Evolutionary conservation across 2,113 vertebrate species (phyloP), one percentile per base, ranked within the genome.

Genomic region (Callipepla squamata): DNA sequence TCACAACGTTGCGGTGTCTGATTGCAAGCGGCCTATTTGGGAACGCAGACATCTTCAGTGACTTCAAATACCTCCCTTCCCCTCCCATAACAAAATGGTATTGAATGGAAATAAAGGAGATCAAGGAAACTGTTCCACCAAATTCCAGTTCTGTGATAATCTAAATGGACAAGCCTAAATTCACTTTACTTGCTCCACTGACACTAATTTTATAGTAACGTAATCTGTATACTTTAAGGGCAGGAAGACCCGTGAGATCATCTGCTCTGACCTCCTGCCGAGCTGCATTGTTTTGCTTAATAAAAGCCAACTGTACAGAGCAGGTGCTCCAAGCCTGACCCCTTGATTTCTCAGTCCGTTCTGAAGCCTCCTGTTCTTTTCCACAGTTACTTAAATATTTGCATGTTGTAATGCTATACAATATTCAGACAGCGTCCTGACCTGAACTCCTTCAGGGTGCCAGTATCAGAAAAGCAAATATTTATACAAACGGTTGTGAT

Each of bases 401-500:
- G 57, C 25, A 45, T 85, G 59, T 75, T 94, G 80, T 76, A 93
- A 73, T 61, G 61, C 66, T 80, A 30, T 80, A 88, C 65, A 93
- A 83, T 68, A 94, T 36, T 66, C 76, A 95, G 92, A 92, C 53
- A 42, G 70, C 70, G 84, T 86, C 93, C 94, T 95, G 89, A 85
- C 59, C 89, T 94, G 93, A 96, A 97, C 92, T 90, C 82, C 69
- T 94, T 92, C 72, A 81, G 83, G 36, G 73, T 95, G 93, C 79
- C 87, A 82, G 69, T 87, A 89, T 92, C 94, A 93, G 87, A 89
- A 87, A 94, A 94, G 77, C 73, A 96, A 97, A 95, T 97, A 95
- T 95, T 97, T 96, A 86, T 80, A 79, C 82, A 95, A 94, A 87
- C 7, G 40, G 55, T 93, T 62, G 62, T 88, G 86, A 94, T 81